Conservation (phyloP, 2,888 invertebrate species). For the Dermolepida albohirtum region DNA sequence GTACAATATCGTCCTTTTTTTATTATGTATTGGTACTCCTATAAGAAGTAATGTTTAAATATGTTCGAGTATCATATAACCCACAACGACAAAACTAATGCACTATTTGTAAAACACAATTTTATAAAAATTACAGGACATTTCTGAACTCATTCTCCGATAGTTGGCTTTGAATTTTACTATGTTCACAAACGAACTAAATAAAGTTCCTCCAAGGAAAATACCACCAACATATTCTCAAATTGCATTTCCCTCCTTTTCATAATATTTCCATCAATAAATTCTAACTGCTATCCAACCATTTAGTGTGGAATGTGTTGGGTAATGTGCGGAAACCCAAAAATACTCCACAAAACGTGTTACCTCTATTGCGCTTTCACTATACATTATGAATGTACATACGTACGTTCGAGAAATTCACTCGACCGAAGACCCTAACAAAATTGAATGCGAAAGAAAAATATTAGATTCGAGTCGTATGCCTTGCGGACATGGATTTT, state of each 20-base stretch:
- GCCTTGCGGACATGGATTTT: conserved; percentile 17
- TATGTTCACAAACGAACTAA: too few relatives aligned
- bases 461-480: conserved; percentile 20
- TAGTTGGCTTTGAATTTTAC: too few relatives aligned
- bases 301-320: conserved; percentile 14
- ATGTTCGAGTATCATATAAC: too few relatives aligned
- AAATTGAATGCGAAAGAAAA: conserved; percentile 26
- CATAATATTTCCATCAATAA: conserved; percentile 7
- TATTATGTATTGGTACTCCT: too few relatives aligned
- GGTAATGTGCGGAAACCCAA: conserved; percentile 24
- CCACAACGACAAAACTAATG: too few relatives aligned
- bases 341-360: conserved; percentile 30
- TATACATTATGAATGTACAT: not conserved
- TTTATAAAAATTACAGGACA: too few relatives aligned
- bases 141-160: too few relatives aligned
- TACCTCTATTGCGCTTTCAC: conserved; percentile 21
- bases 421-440: conserved; percentile 9
- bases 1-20: too few relatives aligned
- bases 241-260: conserved; percentile 5
- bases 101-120: too few relatives aligned
- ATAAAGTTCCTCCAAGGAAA: not conserved
- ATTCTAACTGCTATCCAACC: conserved; percentile 8
- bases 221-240: not conserved
- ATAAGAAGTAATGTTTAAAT: too few relatives aligned
- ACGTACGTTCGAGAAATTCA: conserved; percentile 13